Evolutionary conservation across 1,140 invertebrate species (phyloP).

Genomic region (Drosophila cardini): DNA sequence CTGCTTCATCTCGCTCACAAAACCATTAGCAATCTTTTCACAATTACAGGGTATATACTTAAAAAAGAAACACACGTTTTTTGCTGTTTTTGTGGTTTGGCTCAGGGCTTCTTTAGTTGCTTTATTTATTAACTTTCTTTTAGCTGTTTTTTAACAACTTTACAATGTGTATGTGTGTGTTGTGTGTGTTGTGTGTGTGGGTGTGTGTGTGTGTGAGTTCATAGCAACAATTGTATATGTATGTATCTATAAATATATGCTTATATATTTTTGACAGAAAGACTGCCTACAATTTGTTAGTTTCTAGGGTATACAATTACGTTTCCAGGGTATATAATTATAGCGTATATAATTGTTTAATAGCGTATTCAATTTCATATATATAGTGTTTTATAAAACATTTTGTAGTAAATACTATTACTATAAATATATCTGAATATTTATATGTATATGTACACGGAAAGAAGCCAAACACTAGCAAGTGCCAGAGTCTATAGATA

Average conservation of each 20-base stretch:
- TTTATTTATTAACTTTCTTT: slow-evolving; percentile 28
- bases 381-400: slow-evolving; percentile 11
- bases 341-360: slow-evolving; percentile 1
- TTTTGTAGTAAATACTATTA: slow-evolving; percentile 9
- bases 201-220: slow-evolving; percentile 2
- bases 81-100: slow-evolving; percentile 25
- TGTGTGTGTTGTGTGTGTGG: slow-evolving; percentile 7
- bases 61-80: slow-evolving; percentile 10
- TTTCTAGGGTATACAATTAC: slow-evolving; percentile 33
- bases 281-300: slow-evolving; percentile 41
- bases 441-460: slow-evolving; percentile 4
- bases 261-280: slow-evolving; percentile 17
- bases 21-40: too few species aligned
- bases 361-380: slow-evolving; percentile 9
- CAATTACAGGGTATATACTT: slow-evolving; percentile 1
- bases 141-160: slow-evolving; percentile 18
- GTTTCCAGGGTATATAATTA: slow-evolving; percentile 5
- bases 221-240: slow-evolving; percentile 23
- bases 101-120: slow-evolving; percentile 9
- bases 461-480: slow-evolving; percentile 2
- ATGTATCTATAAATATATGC: slow-evolving; percentile 21
- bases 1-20: too few species aligned
- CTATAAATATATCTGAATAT: slow-evolving; percentile 18
- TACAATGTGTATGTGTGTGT: slow-evolving; percentile 9
- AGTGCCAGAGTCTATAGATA: neutral